Evolutionary conservation across 2,797 vertebrate species (phyloP).

Genomic region (Neopelma chrysocephalum): DNA sequence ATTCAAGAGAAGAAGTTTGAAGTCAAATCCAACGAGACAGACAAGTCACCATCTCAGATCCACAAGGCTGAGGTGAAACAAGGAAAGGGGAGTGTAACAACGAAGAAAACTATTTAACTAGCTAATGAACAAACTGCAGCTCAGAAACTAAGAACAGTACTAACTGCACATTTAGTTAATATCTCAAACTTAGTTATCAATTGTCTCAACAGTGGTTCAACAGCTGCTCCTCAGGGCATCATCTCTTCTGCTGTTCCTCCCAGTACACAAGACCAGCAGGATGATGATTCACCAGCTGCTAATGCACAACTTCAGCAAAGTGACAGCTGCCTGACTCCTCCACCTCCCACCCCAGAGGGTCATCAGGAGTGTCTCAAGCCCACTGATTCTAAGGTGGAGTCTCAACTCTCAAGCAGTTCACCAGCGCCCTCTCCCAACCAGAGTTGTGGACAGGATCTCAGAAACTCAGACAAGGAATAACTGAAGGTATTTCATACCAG

Average conservation of each 20-base stretch:
- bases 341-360: not conserved
- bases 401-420: not conserved
- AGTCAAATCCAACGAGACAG: not conserved
- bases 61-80: not conserved
- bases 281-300: conserved; percentile 55
- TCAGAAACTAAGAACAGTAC: not conserved
- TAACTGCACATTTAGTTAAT: not conserved
- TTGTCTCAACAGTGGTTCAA: conserved; percentile 40
- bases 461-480: conserved; percentile 19
- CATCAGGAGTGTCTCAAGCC: not conserved
- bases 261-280: conserved; percentile 22
- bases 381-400: not conserved
- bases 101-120: not conserved
- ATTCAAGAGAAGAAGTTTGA: not conserved
- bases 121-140: not conserved
- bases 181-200: not conserved
- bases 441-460: not conserved
- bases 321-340: not conserved
- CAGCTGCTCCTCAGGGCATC: conserved; percentile 55
- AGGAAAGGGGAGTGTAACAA: not conserved
- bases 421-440: not conserved
- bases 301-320: conserved; percentile 17
- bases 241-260: not conserved
- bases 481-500: not conserved
- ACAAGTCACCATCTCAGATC: not conserved